Conservation (phyloP, 2,113 vertebrate genomes). For the Epinephelus lanceolatus region DNA sequence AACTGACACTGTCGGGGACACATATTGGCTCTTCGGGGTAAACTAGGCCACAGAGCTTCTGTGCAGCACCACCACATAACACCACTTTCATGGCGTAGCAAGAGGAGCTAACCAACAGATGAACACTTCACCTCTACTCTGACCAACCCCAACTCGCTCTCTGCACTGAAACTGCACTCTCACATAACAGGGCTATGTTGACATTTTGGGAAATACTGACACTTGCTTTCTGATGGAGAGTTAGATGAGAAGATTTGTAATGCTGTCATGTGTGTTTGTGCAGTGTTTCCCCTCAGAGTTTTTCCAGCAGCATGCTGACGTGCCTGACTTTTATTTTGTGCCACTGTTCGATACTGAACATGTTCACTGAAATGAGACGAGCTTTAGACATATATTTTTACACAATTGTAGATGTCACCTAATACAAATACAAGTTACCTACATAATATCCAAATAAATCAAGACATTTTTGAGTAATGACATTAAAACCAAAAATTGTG, state of each 20-base stretch:
- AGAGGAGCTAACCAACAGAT: background rate
- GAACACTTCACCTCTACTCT: conserved; percentile 9
- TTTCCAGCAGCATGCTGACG: too few species aligned
- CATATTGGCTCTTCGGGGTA: background rate
- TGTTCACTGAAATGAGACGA: too few species aligned
- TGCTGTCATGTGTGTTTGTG: too few species aligned
- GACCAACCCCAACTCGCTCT: background rate
- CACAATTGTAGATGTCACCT: too few species aligned
- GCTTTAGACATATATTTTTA: too few species aligned
- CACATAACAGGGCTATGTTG: background rate
- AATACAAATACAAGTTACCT: background rate
- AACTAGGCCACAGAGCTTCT: conserved; percentile 32
- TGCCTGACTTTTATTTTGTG: too few species aligned
- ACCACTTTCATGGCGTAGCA: conserved; percentile 5
- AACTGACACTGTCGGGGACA: background rate
- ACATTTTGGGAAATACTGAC: background rate
- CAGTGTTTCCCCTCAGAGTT: too few species aligned
- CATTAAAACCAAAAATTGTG: too few species aligned
- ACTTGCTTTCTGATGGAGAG: background rate
- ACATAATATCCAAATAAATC: too few species aligned
- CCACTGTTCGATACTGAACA: too few species aligned
- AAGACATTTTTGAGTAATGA: too few species aligned
- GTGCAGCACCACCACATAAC: background rate
- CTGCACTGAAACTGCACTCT: background rate
- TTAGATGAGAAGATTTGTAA: background rate